Conservation (phyloP, 2,113 vertebrate species). For the Laticauda laticaudata region DNA sequence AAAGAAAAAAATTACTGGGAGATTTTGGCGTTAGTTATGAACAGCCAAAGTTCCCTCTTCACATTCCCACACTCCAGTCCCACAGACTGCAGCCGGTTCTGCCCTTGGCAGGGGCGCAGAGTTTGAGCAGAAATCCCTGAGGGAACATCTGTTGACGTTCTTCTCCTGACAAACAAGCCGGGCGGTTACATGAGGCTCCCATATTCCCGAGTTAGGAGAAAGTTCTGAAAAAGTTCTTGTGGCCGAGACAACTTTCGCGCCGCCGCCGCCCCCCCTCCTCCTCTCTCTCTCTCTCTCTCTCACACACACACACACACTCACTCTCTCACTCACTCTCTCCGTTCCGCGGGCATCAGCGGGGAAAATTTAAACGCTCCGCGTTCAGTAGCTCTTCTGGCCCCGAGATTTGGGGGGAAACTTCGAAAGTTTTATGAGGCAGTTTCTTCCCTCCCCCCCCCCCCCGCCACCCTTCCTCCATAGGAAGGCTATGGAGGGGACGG, state of each 20-base stretch:
- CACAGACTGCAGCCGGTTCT: constrained; percentile 67
- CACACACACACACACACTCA: no score
- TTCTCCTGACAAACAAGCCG: constrained; percentile 60
- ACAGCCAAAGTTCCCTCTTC: constrained; percentile 62
- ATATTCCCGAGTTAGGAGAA: constrained; percentile 30
- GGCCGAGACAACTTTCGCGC: constrained; percentile 7
- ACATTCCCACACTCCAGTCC: constrained; percentile 79
- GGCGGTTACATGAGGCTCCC: constrained; percentile 54
- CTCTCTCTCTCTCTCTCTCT: background rate
- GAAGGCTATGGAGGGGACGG: no score
- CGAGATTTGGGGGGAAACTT: background rate
- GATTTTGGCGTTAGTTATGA: constrained; percentile 59
- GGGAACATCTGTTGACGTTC: constrained; percentile 66
- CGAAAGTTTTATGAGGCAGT: background rate
- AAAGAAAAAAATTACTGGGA: background rate
- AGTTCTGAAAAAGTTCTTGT: constrained; percentile 58
- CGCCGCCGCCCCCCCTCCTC: background rate
- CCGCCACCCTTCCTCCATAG: background rate
- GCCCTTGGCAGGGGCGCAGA: constrained; percentile 62
- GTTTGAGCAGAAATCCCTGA: constrained; percentile 60
- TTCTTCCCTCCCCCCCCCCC: background rate
- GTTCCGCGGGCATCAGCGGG: background rate
- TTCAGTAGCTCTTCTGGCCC: background rate
- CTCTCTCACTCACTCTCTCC: no score
- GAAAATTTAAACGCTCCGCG: background rate